Percentiles rank a stretch among this genome's conserved stretches.
Evolutionary conservation across 2,113 vertebrate species (phyloP).

Genomic region (Xiphorhynchus elegans): DNA sequence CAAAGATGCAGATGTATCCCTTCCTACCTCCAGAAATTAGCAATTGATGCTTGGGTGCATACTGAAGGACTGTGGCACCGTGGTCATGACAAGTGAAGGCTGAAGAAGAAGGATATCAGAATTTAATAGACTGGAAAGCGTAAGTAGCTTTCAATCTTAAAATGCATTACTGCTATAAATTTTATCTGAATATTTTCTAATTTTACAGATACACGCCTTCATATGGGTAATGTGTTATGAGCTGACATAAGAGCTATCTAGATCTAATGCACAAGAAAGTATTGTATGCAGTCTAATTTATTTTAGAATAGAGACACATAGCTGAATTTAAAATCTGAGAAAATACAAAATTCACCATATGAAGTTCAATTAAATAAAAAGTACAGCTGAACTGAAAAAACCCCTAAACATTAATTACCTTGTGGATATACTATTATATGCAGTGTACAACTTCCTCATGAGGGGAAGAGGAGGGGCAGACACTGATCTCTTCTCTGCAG

Average conservation of each 20-base stretch:
- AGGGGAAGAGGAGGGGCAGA: neutral
- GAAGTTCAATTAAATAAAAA: neutral
- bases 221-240: neutral
- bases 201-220: neutral
- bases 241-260: neutral
- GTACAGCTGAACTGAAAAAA: neutral
- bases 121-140: neutral
- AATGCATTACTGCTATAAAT: neutral
- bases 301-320: neutral
- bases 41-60: constrained; percentile 92
- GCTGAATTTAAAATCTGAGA: neutral
- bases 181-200: neutral
- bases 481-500: neutral
- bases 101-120: constrained; percentile 41
- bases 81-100: constrained; percentile 96
- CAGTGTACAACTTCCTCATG: neutral
- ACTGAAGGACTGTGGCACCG: constrained; percentile 95
- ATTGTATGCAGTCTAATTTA: neutral
- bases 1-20: constrained; percentile 91
- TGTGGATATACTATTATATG: neutral
- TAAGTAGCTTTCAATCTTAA: neutral
- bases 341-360: neutral
- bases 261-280: neutral
- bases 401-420: neutral
- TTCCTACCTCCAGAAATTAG: constrained; percentile 94